Percentiles rank a stretch among this genome's conserved stretches.
These are phyloP conservation scores for Pangasius larnaudii DNA, from an alignment of 2,797 vertebrate species.

Conservation along the genomic window DNA sequence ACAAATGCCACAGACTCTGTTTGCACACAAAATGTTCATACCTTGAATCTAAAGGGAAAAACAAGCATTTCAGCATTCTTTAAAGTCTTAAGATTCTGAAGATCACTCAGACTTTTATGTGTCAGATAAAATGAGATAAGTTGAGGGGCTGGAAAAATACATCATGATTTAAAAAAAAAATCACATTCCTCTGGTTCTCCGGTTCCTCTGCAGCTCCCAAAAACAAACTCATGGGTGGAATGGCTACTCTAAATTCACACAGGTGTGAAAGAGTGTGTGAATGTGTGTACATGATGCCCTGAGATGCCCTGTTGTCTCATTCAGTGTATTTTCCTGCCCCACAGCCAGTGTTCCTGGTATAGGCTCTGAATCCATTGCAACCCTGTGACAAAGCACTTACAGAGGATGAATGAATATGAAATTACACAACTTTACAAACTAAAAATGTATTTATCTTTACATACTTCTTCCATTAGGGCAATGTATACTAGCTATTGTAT, in stretches of 20 bases:
- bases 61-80: not conserved
- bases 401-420: not conserved
- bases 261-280: not conserved
- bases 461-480: not conserved
- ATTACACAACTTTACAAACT: not conserved
- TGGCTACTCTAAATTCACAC: not conserved
- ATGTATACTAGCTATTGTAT: not conserved
- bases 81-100: conserved; percentile 9
- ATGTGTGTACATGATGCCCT: not conserved
- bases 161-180: not conserved
- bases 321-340: not conserved
- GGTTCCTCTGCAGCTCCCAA: not conserved
- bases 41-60: not conserved
- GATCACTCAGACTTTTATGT: not conserved
- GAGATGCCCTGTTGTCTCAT: not conserved
- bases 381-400: not conserved
- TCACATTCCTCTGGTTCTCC: not conserved
- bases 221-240: not conserved
- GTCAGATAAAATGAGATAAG: not conserved
- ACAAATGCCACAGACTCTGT: not conserved
- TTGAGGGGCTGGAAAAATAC: not conserved
- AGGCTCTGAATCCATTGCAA: not conserved
- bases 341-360: not conserved
- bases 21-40: not conserved
- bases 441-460: not conserved